A percentile compares a stretch with the other conserved stretches of the same genome.
Evolutionary conservation across 2,797 vertebrate species (phyloP).

Genomic region (Syncerus caffer): DNA sequence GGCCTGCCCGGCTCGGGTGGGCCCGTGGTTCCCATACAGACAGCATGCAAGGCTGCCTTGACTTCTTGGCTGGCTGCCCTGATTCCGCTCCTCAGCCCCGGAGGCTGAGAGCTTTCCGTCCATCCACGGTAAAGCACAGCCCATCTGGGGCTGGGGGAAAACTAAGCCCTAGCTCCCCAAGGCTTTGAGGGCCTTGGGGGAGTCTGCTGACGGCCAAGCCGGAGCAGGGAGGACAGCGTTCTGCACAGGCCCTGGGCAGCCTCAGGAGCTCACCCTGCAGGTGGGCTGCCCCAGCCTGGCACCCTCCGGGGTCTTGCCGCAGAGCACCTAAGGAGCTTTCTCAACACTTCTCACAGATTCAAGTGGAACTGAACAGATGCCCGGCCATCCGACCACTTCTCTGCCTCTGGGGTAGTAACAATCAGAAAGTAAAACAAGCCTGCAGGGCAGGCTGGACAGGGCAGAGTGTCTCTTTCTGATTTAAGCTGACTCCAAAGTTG

Average conservation of each 20-base stretch:
- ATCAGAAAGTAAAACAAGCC: not conserved
- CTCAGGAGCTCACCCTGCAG: no score
- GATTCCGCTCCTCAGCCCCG: not conserved
- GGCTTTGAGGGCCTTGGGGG: not conserved
- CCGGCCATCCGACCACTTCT: not conserved
- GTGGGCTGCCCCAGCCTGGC: not conserved
- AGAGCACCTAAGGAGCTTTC: slow-evolving; percentile 2
- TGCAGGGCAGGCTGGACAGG: not conserved
- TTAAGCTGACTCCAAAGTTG: not conserved
- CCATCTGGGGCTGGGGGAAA: not conserved
- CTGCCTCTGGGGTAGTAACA: not conserved
- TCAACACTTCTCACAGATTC: not conserved
- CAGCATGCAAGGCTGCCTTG: not conserved
- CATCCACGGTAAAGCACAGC: not conserved
- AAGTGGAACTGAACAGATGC: not conserved
- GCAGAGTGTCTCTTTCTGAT: not conserved
- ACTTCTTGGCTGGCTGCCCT: not conserved
- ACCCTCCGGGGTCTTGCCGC: not conserved
- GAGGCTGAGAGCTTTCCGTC: not conserved
- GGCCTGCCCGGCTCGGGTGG: not conserved
- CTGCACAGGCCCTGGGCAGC: not conserved
- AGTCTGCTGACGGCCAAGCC: not conserved
- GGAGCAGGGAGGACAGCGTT: not conserved
- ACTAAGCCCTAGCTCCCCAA: not conserved
- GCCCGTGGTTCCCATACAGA: not conserved